phyloP scores from a whole-genome alignment of 2,888 invertebrate species.

The Scrobipalpa costella region DNA sequence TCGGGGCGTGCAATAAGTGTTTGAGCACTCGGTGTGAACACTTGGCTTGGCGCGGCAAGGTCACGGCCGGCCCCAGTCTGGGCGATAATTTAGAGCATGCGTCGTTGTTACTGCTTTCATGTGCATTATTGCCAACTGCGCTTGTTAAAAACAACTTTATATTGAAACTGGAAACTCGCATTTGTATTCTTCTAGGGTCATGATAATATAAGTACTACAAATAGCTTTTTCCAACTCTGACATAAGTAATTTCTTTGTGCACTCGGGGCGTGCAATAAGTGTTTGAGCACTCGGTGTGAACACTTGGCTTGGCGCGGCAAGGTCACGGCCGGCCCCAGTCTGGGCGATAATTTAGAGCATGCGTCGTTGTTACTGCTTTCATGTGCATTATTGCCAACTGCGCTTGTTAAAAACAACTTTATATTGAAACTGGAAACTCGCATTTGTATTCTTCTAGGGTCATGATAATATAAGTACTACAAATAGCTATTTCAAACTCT shows the following conservation, averaged over 20 bases:
- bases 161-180: no score
- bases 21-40: not conserved
- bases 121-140: not conserved
- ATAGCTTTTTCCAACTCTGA: not conserved
- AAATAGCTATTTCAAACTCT: not conserved
- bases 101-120: not conserved
- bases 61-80: slow-evolving; percentile 18
- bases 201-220: not conserved
- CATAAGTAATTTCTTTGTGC: slow-evolving; percentile 5
- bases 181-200: no score
- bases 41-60: not conserved
- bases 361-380: not conserved
- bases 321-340: slow-evolving; percentile 21
- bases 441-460: no score
- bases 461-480: not conserved
- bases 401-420: not conserved
- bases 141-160: not conserved
- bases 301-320: not conserved
- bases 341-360: not conserved
- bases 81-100: no score
- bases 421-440: not conserved
- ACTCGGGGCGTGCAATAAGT: slow-evolving; percentile 15
- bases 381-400: not conserved
- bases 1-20: slow-evolving; percentile 14
- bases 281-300: not conserved